Percentiles rank a stretch among this genome's conserved stretches.
These are phyloP conservation scores for Agrochola lychnidis DNA, from an alignment of 2,888 invertebrate species.

Conservation along the genomic window DNA sequence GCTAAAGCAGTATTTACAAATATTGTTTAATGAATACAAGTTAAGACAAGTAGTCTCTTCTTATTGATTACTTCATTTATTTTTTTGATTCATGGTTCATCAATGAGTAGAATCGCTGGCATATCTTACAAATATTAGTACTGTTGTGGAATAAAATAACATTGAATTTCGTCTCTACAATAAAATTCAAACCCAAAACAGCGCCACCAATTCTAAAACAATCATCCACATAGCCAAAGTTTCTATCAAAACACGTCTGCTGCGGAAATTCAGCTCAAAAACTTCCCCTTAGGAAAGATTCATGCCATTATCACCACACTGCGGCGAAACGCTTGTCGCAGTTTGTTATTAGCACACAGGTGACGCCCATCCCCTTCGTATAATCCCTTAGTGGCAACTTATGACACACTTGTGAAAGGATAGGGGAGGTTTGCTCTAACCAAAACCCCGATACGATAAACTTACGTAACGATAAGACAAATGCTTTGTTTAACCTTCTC, in stretches of 20 bases:
- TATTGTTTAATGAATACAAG: neutral
- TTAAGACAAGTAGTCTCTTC: neutral
- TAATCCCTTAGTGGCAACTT: constrained; percentile 53
- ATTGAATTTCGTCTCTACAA: neutral
- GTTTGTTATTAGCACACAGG: constrained; percentile 57
- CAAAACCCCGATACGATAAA: constrained; percentile 41
- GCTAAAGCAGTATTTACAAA: neutral
- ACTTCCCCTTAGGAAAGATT: constrained; percentile 44
- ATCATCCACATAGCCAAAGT: constrained; percentile 33
- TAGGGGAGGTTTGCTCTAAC: constrained; percentile 21
- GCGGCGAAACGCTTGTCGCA: constrained; percentile 51
- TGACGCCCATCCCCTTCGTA: constrained; percentile 45
- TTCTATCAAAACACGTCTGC: constrained; percentile 36
- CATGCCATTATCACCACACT: constrained; percentile 50
- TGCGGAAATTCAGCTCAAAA: constrained; percentile 42
- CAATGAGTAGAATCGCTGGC: neutral
- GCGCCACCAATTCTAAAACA: constrained; percentile 23
- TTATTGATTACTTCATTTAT: neutral
- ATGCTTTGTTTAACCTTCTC: constrained; percentile 14
- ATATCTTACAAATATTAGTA: neutral
- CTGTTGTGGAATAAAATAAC: neutral
- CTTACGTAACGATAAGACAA: constrained; percentile 32
- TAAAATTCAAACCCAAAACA: neutral
- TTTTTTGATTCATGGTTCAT: neutral
- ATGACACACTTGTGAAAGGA: constrained; percentile 44